phyloP scores from a whole-genome alignment of 2,888 invertebrate genomes.

The Lasioglossum lativentre region DNA sequence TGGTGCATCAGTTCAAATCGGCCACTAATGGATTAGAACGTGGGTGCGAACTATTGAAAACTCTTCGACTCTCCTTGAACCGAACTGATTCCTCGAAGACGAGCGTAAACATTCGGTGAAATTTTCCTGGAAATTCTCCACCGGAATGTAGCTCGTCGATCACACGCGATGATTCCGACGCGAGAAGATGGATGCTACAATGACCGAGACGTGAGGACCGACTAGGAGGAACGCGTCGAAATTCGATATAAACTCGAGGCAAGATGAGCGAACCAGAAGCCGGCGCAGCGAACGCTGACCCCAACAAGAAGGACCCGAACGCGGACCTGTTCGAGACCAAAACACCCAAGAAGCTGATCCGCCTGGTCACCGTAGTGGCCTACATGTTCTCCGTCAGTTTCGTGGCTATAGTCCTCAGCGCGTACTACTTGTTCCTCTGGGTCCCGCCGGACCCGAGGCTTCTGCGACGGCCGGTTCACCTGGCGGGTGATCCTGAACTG shows the following conservation, averaged over 20 bases:
- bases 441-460: slow-evolving; percentile 87
- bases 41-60: not conserved
- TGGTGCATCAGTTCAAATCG: not conserved
- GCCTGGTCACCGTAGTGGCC: slow-evolving; percentile 92
- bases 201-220: not conserved
- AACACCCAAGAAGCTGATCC: slow-evolving; percentile 84
- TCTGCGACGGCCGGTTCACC: slow-evolving; percentile 68
- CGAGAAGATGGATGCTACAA: not conserved
- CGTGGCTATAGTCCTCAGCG: slow-evolving; percentile 92
- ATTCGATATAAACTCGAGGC: slow-evolving; percentile 6
- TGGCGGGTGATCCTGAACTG: slow-evolving; percentile 65
- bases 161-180: not conserved
- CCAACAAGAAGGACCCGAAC: slow-evolving; percentile 61
- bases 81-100: not conserved
- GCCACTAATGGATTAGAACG: not conserved
- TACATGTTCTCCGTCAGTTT: slow-evolving; percentile 94
- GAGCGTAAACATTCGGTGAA: not conserved
- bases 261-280: slow-evolving; percentile 68
- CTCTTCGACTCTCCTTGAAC: not conserved
- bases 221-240: not conserved
- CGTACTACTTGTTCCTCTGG: slow-evolving; percentile 94
- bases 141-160: slow-evolving; percentile 24
- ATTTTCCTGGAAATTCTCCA: not conserved
- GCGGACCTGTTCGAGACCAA: slow-evolving; percentile 77
- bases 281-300: slow-evolving; percentile 28